Evolutionary conservation across 2,888 invertebrate species (phyloP).

Genomic region (Pheosia gnoma): DNA sequence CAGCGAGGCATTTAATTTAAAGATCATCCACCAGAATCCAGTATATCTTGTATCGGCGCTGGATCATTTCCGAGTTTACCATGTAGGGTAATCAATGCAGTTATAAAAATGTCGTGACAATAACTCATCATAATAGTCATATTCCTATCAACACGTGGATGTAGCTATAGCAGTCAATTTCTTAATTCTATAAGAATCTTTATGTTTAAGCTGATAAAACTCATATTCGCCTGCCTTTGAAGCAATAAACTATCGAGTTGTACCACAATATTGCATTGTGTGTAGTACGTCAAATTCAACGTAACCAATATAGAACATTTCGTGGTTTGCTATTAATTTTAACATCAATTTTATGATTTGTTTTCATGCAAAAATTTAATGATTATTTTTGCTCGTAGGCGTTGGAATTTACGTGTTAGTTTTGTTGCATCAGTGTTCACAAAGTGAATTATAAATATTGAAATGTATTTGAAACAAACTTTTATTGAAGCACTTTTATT

Average conservation of each 20-base stretch:
- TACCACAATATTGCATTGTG: conserved; percentile 4
- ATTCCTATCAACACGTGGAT: conserved; percentile 27
- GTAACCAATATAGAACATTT: neutral
- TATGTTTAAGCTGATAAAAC: conserved; percentile 8
- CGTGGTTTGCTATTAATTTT: conserved; percentile 3
- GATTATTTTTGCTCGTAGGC: conserved; percentile 4
- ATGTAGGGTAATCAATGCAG: conserved; percentile 4
- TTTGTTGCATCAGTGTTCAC: neutral
- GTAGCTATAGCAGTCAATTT: conserved; percentile 12
- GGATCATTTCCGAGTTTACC: conserved; percentile 1
- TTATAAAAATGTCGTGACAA: conserved; percentile 19
- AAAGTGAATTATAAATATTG: too few relatives aligned
- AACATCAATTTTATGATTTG: conserved; percentile 5
- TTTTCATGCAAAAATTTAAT: conserved; percentile 14
- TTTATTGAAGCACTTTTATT: too few relatives aligned
- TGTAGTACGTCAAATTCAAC: neutral
- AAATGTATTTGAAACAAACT: too few relatives aligned
- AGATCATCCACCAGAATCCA: neutral
- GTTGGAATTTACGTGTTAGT: neutral
- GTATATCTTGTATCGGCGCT: neutral
- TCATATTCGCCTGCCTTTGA: conserved; percentile 10
- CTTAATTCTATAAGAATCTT: conserved; percentile 8
- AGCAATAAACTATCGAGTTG: conserved; percentile 16
- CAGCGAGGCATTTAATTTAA: neutral
- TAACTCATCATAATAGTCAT: conserved; percentile 23